These are phyloP conservation scores for Diarsia mendica DNA, from an alignment of 2,888 invertebrate species.

Conservation along the genomic window DNA sequence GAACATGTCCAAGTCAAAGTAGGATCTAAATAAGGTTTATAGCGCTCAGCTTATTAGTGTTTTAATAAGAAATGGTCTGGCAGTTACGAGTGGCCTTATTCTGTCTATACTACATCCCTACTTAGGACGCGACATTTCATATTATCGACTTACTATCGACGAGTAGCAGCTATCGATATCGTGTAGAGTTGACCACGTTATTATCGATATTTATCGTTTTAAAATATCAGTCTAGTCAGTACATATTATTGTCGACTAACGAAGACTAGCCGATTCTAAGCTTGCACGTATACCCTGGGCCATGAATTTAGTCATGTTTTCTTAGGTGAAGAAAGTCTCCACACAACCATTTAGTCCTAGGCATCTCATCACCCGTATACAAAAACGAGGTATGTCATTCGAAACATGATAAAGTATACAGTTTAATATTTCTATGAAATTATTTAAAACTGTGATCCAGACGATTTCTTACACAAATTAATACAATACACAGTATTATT, in stretches of 20 bases:
- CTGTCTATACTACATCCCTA: constrained; percentile 16
- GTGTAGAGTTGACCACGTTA: constrained; percentile 7
- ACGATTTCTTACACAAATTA: constrained; percentile 53
- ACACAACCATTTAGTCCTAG: not conserved
- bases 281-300: constrained; percentile 19
- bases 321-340: not conserved
- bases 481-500: constrained; percentile 7
- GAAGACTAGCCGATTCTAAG: constrained; percentile 25
- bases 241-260: constrained; percentile 45
- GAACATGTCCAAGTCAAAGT: not conserved
- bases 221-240: constrained; percentile 49
- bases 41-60: constrained; percentile 2
- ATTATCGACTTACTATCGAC: constrained; percentile 7
- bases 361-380: not conserved
- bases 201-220: constrained; percentile 25
- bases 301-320: not conserved
- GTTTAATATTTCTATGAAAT: constrained; percentile 5
- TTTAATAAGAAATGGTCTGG: constrained; percentile 59
- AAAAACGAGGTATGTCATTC: constrained; percentile 8
- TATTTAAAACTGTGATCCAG: constrained; percentile 34
- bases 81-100: not conserved
- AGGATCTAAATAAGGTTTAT: not conserved
- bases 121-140: not conserved
- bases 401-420: not conserved
- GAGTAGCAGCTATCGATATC: constrained; percentile 14